phyloP scores from a whole-genome alignment of 2,797 vertebrate genomes.

The Psittacula echo region DNA sequence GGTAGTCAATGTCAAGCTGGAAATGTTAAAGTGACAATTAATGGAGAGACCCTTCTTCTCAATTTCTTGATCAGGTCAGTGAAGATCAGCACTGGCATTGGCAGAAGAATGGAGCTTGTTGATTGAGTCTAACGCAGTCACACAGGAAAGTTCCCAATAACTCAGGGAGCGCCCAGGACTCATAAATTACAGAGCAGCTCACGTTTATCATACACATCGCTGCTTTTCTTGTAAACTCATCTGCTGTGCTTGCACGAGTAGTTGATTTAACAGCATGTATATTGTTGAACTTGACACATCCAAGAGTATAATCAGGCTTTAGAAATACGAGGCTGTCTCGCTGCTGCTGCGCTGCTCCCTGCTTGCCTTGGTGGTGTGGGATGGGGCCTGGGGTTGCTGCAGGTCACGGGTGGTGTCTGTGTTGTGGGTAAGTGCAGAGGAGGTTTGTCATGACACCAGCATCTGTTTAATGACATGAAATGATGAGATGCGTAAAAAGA shows the following conservation, averaged over 20 bases:
- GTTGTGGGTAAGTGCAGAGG: rapidly evolving
- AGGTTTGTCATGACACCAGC: neutral
- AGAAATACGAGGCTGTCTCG: neutral
- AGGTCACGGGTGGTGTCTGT: neutral
- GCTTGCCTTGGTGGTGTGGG: neutral
- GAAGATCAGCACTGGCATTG: neutral
- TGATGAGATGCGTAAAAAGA: neutral
- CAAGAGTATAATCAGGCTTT: constrained; percentile 54
- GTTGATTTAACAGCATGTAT: constrained; percentile 68
- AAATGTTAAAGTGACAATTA: neutral
- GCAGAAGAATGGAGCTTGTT: neutral
- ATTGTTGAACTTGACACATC: constrained; percentile 65
- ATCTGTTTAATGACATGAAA: constrained; percentile 8
- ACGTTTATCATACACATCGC: constrained; percentile 59
- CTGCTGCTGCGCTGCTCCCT: neutral
- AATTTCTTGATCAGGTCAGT: neutral
- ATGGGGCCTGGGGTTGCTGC: neutral
- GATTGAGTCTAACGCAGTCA: rapidly evolving
- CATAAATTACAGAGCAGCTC: constrained; percentile 59
- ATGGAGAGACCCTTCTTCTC: neutral
- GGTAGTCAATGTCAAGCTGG: neutral
- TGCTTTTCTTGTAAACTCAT: constrained; percentile 70
- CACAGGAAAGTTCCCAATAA: neutral
- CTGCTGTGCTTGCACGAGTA: constrained; percentile 63
- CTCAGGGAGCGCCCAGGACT: neutral